Percentiles rank a stretch among this genome's conserved stretches.
phyloP scores from a whole-genome alignment of 2,888 invertebrate species.

The Chromoteleia sp. region DNA sequence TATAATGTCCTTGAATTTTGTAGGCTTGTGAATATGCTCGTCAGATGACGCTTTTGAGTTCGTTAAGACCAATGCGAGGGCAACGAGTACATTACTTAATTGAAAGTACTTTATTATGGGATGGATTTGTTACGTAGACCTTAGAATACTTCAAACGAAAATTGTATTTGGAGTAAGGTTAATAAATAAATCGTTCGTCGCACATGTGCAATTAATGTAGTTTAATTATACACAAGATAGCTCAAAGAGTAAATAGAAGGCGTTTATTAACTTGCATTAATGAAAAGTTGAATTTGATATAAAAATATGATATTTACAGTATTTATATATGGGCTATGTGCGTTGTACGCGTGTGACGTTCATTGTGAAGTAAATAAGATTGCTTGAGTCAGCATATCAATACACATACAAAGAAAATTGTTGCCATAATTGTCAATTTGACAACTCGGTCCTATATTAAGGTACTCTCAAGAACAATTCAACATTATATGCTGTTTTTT shows the following conservation, averaged over 20 bases:
- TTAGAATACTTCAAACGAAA: slow-evolving; percentile 21
- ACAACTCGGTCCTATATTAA: slow-evolving; percentile 79
- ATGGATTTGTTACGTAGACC: slow-evolving; percentile 70
- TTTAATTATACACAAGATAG: slow-evolving; percentile 57
- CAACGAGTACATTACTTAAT: slow-evolving; percentile 62
- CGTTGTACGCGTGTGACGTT: slow-evolving; percentile 15
- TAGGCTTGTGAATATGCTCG: slow-evolving; percentile 3
- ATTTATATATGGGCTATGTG: slow-evolving; percentile 54
- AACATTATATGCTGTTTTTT: slow-evolving; percentile 76
- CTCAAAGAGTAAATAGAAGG: slow-evolving; percentile 44
- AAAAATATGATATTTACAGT: slow-evolving; percentile 56
- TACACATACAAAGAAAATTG: slow-evolving; percentile 72
- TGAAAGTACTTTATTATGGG: slow-evolving; percentile 82
- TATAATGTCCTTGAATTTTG: slow-evolving; percentile 29
- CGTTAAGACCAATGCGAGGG: slow-evolving; percentile 10
- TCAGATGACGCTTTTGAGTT: slow-evolving; percentile 7
- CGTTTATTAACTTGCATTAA: slow-evolving; percentile 33
- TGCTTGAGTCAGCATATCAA: slow-evolving; percentile 79
- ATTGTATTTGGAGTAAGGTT: slow-evolving; percentile 14
- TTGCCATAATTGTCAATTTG: slow-evolving; percentile 79
- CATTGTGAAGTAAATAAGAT: background rate
- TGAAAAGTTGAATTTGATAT: slow-evolving; percentile 45
- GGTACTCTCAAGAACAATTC: slow-evolving; percentile 78
- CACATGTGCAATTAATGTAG: slow-evolving; percentile 24
- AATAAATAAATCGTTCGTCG: background rate